Percentiles rank a stretch among this genome's conserved stretches.
Conservation (phyloP, 2,797 vertebrate genomes). For the Sorex maritimensis region DNA sequence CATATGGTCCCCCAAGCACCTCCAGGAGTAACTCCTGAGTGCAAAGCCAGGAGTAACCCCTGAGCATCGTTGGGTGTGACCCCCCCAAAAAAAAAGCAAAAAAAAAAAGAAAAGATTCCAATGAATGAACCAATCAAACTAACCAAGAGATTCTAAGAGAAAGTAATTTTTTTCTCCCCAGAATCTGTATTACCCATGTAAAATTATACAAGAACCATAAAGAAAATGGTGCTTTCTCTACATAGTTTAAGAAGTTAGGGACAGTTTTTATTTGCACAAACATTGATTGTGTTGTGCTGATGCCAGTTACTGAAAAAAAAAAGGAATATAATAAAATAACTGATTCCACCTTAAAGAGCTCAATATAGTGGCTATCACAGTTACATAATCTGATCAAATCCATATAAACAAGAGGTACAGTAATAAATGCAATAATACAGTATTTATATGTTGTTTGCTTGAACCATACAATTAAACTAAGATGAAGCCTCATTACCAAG, state of each 20-base stretch:
- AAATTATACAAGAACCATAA: neutral
- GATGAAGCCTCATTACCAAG: neutral
- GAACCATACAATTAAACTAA: neutral
- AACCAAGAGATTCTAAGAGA: neutral
- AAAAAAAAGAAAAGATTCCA: constrained; percentile 30
- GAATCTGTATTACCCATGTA: neutral
- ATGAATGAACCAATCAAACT: neutral
- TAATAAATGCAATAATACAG: neutral
- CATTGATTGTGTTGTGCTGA: neutral
- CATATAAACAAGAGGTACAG: neutral
- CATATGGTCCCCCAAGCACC: too few relatives aligned
- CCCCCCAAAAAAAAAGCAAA: too few relatives aligned
- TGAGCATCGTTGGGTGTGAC: too few relatives aligned
- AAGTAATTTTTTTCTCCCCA: neutral
- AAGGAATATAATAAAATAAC: neutral
- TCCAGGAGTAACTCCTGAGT: too few relatives aligned
- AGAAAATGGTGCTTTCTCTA: neutral
- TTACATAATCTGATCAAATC: neutral
- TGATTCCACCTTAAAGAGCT: neutral
- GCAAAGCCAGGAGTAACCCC: too few relatives aligned
- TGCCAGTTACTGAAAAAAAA: neutral
- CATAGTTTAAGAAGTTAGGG: neutral
- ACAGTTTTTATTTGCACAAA: neutral
- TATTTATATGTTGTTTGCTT: neutral
- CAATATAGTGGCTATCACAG: neutral